Percentiles rank a stretch among this genome's conserved stretches.
Conservation (phyloP, 2,113 vertebrate species). For the Melanerpes aurifrons region DNA sequence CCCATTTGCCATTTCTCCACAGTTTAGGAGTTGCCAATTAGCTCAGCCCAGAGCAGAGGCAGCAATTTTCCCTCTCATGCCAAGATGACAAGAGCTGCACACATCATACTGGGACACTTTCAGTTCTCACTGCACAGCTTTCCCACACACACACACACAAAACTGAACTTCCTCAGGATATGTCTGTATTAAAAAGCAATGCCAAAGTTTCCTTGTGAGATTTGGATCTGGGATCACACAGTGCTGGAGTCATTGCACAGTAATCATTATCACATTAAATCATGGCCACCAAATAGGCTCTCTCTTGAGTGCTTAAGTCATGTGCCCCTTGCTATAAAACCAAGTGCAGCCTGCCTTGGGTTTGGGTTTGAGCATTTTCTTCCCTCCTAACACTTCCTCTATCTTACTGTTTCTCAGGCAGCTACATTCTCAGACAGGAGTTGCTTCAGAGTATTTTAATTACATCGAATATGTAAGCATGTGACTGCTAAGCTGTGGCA, state of each 20-base stretch:
- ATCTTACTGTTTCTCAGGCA: neutral
- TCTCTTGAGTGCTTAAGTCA: neutral
- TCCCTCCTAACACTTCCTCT: slow-evolving; percentile 14
- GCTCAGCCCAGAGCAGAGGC: neutral
- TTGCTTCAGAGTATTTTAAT: neutral
- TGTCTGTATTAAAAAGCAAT: slow-evolving; percentile 13
- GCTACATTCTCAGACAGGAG: slow-evolving; percentile 5
- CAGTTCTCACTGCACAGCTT: neutral
- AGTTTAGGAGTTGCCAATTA: neutral
- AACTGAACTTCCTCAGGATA: neutral
- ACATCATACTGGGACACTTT: neutral
- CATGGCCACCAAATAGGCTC: neutral
- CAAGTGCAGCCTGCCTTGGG: slow-evolving; percentile 38
- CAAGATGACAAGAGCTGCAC: neutral
- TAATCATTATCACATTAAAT: slow-evolving; percentile 13
- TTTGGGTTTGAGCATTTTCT: slow-evolving; percentile 32
- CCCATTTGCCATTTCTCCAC: neutral
- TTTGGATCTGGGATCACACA: neutral
- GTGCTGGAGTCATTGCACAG: neutral
- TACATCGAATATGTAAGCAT: slow-evolving; percentile 15
- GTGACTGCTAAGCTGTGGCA: slow-evolving; percentile 27
- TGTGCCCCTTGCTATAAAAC: slow-evolving; percentile 26
- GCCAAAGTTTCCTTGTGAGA: slow-evolving; percentile 2
- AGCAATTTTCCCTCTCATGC: neutral
- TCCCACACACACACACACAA: neutral